Base-by-base conservation (phyloP, 2,888 invertebrate genomes). In the Heteropelma amictum region DNA sequence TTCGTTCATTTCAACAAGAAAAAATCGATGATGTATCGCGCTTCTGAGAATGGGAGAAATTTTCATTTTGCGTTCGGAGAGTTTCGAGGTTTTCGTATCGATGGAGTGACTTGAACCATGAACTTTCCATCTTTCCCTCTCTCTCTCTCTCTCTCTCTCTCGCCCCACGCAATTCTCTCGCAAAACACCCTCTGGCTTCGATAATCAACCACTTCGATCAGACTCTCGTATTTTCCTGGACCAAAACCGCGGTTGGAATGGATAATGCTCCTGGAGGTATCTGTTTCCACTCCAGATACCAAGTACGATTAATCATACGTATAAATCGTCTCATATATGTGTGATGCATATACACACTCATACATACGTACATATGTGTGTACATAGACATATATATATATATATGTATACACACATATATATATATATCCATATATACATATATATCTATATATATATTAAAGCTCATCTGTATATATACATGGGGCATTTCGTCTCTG, bases 51-150 rank as follows among this genome's bases (percentile, higher is more conserved):
- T 45, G 49, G 67, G 49, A 53, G 65, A 54, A 64, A 63, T 65
- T 63, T 71, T 65, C n/a, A 67, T 51, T 74, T 70, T 65, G 21
- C 60, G 42, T 7, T 56, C 38, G 28, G 6, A 21, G 33, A 53
- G 10, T 64, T 60, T 49, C 65, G 77, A 79, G 35, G 60, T 79
- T 83, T 81, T 79, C 76, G 83, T 80, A 68, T 72, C 61, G 40
- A 67, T 69, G 33, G 69, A 79, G 76, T 26, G 28, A 77, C 80
- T 80, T 73, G 83, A 82, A 77, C 77, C 73, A 76, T 67, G 77
- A 79, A 47, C 69, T 30, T 47, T 49, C 38, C 23, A 35, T 33
- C 61, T 54, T 17, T 10, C 69, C 53, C 54, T 53, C 69, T 35
- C 6, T 69, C 28, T 42, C 53, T 42, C 30, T 51, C 26, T 47